Conservation (phyloP, 2,888 invertebrate genomes). For the Acronicta leporina region DNA sequence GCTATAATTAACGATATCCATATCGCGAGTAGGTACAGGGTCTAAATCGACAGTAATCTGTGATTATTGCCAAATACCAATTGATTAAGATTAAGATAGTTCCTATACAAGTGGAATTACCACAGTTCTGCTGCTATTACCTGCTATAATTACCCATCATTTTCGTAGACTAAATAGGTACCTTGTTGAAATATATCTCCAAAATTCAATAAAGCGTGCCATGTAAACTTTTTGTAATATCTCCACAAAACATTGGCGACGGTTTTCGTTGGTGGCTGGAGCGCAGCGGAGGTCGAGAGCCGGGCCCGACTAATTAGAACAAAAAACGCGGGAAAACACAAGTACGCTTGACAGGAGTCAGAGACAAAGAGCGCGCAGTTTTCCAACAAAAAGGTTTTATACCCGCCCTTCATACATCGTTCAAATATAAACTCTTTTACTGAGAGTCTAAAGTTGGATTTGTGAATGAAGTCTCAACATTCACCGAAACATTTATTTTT, state of each 20-base stretch:
- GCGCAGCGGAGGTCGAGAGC: conserved; percentile 74
- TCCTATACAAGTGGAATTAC: no score
- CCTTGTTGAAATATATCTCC: conserved; percentile 18
- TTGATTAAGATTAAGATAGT: no score
- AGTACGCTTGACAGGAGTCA: conserved; percentile 88
- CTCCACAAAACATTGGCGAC: conserved; percentile 64
- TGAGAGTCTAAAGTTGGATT: conserved; percentile 65
- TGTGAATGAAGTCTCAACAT: conserved; percentile 59
- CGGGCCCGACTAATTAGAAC: conserved; percentile 87
- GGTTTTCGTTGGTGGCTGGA: conserved; percentile 60
- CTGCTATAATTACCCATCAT: conserved; percentile 6
- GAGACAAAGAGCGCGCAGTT: conserved; percentile 84
- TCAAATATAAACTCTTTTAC: conserved; percentile 59
- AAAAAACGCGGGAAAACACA: conserved; percentile 88
- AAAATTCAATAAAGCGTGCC: conserved; percentile 34
- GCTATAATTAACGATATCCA: no score
- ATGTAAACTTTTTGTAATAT: conserved; percentile 49
- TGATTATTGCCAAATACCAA: no score
- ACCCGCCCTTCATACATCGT: conserved; percentile 42
- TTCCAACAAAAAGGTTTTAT: conserved; percentile 77
- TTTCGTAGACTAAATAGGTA: conserved; percentile 2
- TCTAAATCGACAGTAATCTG: no score
- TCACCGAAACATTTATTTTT: conserved; percentile 80
- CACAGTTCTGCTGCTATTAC: no score
- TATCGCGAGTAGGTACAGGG: no score